Base-by-base conservation (phyloP, 2,797 vertebrate species). In the Rhinichthys osculus region DNA sequence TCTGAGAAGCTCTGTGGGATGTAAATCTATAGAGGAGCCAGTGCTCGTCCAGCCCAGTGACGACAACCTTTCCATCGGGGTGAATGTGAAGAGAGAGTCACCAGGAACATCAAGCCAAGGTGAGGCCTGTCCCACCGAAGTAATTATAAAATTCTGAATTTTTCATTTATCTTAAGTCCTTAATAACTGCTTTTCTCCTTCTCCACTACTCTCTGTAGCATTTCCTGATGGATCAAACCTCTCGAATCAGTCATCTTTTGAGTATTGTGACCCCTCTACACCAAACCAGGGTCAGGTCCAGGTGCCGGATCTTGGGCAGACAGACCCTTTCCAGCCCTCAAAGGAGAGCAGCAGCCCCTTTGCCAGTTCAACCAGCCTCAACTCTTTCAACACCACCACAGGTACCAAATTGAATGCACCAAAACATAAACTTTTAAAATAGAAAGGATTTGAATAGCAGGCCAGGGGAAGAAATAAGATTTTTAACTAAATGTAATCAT, bases 181-280 rank as follows among this genome's bases (percentile, higher is more conserved):
- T 5, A 30, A 82, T 71, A 72, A 57, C 79, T 30, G n/a, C 33
- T n/a, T 64, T 50, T 17, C 13, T 77, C 10, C 7, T 64, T 33
- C 10, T 66, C 13, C 50, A n/a, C 50, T 42, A 85, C 9, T 79
- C 1, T 50, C 54, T 86, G 5, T n/a, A 95, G 94, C 90, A 8
- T 93, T 94, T 0, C 86, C 88, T 27, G 94, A 95, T 0, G 93
- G 92, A 72, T 94, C 95, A 84, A 93, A 92, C 40, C 92, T 96
- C 84, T 95, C 95, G 89, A 92, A 89, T 85, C 96, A 94, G 89
- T 90, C 96, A 7, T 92, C 95, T 0, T 96, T 96, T 76, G 96
- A 97, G 54, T 97, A 97, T 92, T 96, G 96, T 47, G 93, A 94
- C 62, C 92, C 95, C 7, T 86, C 95, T 85, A 96, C 96, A 87